Conservation (phyloP, 1,140 invertebrate genomes). For the Drosophila sp. region DNA sequence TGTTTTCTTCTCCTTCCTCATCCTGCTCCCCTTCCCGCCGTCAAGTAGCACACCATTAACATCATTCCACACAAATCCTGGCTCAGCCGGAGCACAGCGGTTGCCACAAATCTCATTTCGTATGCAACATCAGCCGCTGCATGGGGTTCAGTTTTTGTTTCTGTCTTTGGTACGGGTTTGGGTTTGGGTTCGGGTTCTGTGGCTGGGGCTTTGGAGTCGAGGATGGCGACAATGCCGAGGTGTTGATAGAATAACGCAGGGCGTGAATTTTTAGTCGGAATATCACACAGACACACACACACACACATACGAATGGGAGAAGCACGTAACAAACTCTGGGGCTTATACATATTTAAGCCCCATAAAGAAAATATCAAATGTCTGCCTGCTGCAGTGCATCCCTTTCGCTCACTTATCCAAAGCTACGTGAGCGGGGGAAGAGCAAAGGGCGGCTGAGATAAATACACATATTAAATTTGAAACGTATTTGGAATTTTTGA, state of each 20-base stretch:
- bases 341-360: conserved; percentile 83
- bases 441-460: conserved; percentile 49
- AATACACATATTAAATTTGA: conserved; percentile 83
- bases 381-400: conserved; percentile 49
- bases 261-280: conserved; percentile 80
- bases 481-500: conserved; percentile 83
- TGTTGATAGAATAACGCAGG: conserved; percentile 80
- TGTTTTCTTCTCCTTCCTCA: conserved; percentile 24
- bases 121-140: conserved; percentile 66
- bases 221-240: conserved; percentile 73
- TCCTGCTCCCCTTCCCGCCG: conserved; percentile 5
- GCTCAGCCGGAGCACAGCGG: conserved; percentile 16
- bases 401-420: conserved; percentile 14
- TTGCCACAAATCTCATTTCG: conserved; percentile 73
- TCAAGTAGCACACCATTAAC: not conserved
- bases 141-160: conserved; percentile 10
- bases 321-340: conserved; percentile 64
- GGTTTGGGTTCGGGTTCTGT: conserved; percentile 11
- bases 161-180: not conserved
- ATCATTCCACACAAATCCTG: conserved; percentile 42
- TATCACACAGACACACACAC: conserved; percentile 48
- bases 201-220: conserved; percentile 15
- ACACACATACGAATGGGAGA: conserved; percentile 11
- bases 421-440: not conserved
- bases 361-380: conserved; percentile 77